Conservation (phyloP, 2,888 invertebrate genomes). For the Pyrgus malvae region DNA sequence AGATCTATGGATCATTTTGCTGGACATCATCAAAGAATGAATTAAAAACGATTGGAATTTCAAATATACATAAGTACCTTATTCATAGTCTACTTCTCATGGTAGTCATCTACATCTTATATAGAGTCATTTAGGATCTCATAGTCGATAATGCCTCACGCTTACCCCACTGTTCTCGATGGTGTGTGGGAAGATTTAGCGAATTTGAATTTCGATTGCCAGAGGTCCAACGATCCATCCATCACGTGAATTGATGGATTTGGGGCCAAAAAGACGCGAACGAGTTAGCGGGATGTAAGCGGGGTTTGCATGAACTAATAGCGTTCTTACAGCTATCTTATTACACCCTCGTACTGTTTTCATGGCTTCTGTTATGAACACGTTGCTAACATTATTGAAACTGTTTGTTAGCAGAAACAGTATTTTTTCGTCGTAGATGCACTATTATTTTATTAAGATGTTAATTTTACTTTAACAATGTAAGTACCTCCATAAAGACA, state of each 20-base stretch:
- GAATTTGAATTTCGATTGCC: slow-evolving; percentile 80
- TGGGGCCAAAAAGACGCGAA: slow-evolving; percentile 73
- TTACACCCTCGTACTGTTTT: neutral
- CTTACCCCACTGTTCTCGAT: slow-evolving; percentile 63
- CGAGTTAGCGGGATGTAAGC: slow-evolving; percentile 70
- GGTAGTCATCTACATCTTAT: neutral
- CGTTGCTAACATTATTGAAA: too few species aligned
- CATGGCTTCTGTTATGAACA: neutral
- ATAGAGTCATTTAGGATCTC: neutral
- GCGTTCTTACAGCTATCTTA: too few species aligned
- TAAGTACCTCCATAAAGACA: too few species aligned
- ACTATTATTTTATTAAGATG: too few species aligned
- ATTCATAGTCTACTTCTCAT: too few species aligned
- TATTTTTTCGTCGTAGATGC: too few species aligned
- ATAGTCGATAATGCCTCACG: neutral
- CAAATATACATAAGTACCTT: too few species aligned
- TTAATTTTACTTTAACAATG: too few species aligned
- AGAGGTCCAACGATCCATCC: slow-evolving; percentile 70
- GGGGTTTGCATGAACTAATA: slow-evolving; percentile 32
- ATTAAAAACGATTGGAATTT: too few species aligned
- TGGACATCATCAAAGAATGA: too few species aligned
- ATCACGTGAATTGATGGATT: slow-evolving; percentile 81
- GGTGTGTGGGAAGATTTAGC: slow-evolving; percentile 80
- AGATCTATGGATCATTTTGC: too few species aligned
- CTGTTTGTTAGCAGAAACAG: too few species aligned